phyloP scores from a whole-genome alignment of 2,888 invertebrate genomes.

The Anoplius nigerrimus region DNA sequence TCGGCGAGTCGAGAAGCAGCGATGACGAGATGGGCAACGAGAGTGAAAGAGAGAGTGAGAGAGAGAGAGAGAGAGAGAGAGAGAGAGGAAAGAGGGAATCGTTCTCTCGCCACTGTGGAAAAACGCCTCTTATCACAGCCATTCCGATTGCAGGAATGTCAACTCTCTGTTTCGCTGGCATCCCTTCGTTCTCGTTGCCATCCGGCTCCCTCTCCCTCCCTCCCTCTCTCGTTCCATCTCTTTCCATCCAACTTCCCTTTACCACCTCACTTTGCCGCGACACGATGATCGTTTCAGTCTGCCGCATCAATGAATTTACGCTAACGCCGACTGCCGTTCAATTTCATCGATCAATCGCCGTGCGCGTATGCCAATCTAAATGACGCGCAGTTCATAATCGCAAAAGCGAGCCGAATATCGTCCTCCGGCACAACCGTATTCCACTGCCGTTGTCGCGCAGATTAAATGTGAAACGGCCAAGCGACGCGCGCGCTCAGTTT shows the following conservation, averaged over 20 bases:
- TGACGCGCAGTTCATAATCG: too few relatives aligned
- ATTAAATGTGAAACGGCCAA: too few relatives aligned
- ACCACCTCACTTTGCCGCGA: too few relatives aligned
- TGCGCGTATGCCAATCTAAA: too few relatives aligned
- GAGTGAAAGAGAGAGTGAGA: not conserved
- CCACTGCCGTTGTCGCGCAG: too few relatives aligned
- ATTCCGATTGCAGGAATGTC: slow-evolving; percentile 7
- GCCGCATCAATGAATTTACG: not conserved
- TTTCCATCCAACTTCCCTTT: too few relatives aligned
- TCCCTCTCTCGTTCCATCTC: not conserved
- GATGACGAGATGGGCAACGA: not conserved
- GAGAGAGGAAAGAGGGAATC: not conserved
- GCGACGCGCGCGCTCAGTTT: too few relatives aligned
- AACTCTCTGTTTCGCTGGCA: not conserved
- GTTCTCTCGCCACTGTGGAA: slow-evolving; percentile 7
- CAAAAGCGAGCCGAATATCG: too few relatives aligned
- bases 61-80: slow-evolving; percentile 1
- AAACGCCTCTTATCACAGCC: slow-evolving; percentile 9
- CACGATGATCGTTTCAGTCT: too few relatives aligned
- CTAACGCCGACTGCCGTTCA: not conserved
- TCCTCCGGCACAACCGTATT: too few relatives aligned
- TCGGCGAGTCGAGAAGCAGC: not conserved
- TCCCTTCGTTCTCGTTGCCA: not conserved
- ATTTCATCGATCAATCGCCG: too few relatives aligned
- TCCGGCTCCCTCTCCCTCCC: not conserved